Conservation (phyloP, 2,888 invertebrate genomes). For the Carpatolechia fugitivella region DNA sequence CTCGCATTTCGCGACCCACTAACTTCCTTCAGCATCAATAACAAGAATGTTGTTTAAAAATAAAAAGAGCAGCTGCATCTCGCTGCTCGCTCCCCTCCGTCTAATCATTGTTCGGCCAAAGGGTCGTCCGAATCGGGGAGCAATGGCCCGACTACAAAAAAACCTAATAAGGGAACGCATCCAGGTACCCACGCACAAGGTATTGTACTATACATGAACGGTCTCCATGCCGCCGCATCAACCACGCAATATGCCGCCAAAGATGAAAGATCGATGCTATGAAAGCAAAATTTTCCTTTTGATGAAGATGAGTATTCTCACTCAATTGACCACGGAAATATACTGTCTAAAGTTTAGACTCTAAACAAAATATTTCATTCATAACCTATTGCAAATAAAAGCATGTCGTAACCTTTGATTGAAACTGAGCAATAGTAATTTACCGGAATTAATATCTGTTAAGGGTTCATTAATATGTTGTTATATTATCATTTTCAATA, state of each 20-base stretch:
- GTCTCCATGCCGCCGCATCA: constrained; percentile 29
- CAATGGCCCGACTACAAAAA: constrained; percentile 60
- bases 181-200: constrained; percentile 61
- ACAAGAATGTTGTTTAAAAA: constrained; percentile 50
- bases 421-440: too few relatives aligned
- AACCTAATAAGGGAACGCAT: constrained; percentile 56
- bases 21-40: constrained; percentile 44
- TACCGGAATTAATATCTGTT: too few relatives aligned
- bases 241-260: constrained; percentile 13
- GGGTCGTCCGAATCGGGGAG: constrained; percentile 71
- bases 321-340: too few relatives aligned
- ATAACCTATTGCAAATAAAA: too few relatives aligned
- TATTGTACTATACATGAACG: constrained; percentile 28
- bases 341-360: too few relatives aligned
- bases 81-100: constrained; percentile 62
- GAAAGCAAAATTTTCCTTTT: not conserved
- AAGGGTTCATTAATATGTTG: too few relatives aligned
- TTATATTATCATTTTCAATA: not conserved
- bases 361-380: too few relatives aligned
- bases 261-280: not conserved
- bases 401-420: too few relatives aligned
- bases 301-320: too few relatives aligned
- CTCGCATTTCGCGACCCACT: constrained; percentile 51
- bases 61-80: constrained; percentile 75
- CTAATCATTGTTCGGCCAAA: constrained; percentile 69